Evolutionary conservation across 2,113 vertebrate genomes (phyloP), one percentile per base, ranked within the genome.

Genomic region (Pelobates fuscus): DNA sequence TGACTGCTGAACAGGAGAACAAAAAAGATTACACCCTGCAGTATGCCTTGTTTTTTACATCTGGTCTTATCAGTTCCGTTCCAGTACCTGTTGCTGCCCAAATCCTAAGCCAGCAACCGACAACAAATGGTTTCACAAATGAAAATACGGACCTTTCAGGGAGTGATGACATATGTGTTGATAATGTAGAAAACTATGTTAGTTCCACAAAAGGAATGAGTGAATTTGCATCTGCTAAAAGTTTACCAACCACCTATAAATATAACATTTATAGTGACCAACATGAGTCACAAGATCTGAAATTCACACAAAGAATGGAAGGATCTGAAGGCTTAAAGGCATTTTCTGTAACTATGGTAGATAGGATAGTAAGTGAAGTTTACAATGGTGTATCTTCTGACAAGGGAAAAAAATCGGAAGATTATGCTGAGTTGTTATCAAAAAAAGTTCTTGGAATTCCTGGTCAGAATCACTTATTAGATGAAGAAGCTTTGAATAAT

Each of bases 11-110:
- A 2, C 80, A 88, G 12, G 91, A 89, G 61, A 84, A 78, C 67
- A 87, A 90, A 52, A 91, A 88, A 44, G 85, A 87, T 18, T 95
- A 90, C 79, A 96, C 94, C 0, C 86, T 98, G 11, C 93, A 95
- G 58, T 92, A 95, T 86, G 97, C 95, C 60, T 86, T 99, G 4
- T 93, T 96, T 83, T 96, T 92, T 66, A 93, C 96, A 54, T 98
- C 96, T 11, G 95, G 96, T 70, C 84, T 98, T 89, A 92, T 93
- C 52, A 97, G 95, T 85, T 97, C 95, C 76, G 87, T 97, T 78
- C 91, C 96, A 20, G 91, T 98, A 27, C 97, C 96, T 72, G 86
- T 93, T 74, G 96, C 94, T 82, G 95, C 95, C 78, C 95, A 90
- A 78, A 90, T 87, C 64, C 90, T 98, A 71, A 93, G 90, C 70